phyloP scores from a whole-genome alignment of 2,888 invertebrate species.

The Autographa pulchrina region DNA sequence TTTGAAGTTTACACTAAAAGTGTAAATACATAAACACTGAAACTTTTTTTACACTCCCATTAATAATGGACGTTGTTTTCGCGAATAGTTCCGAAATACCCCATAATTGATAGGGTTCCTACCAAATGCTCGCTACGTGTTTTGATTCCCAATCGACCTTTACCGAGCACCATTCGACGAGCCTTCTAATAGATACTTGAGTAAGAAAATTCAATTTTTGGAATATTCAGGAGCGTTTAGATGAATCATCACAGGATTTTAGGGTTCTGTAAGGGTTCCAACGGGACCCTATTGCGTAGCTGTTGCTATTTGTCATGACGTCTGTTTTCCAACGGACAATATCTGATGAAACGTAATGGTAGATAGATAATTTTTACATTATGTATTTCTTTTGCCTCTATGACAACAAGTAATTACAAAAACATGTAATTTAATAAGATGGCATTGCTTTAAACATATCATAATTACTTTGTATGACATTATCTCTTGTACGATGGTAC shows the following conservation, averaged over 20 bases:
- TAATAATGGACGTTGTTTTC: constrained; percentile 8
- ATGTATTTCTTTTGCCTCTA: too few species aligned
- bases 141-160: constrained; percentile 12
- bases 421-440: too few species aligned
- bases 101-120: constrained; percentile 24
- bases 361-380: too few species aligned
- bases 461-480: too few species aligned
- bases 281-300: neutral
- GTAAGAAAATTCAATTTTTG: constrained; percentile 53
- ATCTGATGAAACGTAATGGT: too few species aligned
- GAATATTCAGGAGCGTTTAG: constrained; percentile 43
- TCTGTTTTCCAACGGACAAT: too few species aligned
- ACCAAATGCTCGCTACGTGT: constrained; percentile 39
- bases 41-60: neutral
- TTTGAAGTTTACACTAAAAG: neutral
- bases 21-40: neutral
- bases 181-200: constrained; percentile 41
- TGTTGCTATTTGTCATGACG: too few species aligned
- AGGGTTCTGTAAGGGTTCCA: neutral
- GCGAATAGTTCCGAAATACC: constrained; percentile 11
- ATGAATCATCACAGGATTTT: constrained; percentile 47
- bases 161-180: constrained; percentile 12
- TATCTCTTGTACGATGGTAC: neutral
- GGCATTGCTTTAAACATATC: too few species aligned
- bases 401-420: too few species aligned